Evolutionary conservation across 1,140 invertebrate species (phyloP).

Genomic region (Elysia chlorotica): DNA sequence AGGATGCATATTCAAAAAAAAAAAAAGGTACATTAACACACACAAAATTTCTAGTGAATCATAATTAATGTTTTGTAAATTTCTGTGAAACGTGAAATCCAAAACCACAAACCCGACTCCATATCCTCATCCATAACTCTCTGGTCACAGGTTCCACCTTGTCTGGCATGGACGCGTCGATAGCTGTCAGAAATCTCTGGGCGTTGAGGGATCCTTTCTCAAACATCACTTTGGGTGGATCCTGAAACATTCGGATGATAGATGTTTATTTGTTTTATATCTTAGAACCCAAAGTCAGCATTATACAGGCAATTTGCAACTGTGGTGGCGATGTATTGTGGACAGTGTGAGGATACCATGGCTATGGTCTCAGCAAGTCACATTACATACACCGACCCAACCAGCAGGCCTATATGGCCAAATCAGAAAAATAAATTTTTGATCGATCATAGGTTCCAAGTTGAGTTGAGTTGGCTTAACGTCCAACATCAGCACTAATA

Average conservation of each 20-base stretch:
- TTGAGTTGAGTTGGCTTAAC: no score
- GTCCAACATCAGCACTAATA: no score
- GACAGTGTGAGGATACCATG: neutral
- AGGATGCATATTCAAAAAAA: no score
- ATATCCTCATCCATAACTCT: constrained; percentile 54
- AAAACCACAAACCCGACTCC: constrained; percentile 14
- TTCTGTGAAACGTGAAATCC: no score
- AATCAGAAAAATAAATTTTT: no score
- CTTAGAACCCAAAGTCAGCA: neutral
- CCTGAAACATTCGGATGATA: constrained; percentile 14
- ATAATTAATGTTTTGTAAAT: no score
- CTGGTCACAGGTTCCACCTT: constrained; percentile 53
- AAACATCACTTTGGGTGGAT: constrained; percentile 41
- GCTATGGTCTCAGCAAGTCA: neutral
- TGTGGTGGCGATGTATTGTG: neutral
- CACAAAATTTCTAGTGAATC: no score
- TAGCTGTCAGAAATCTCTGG: constrained; percentile 59
- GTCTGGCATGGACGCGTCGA: constrained; percentile 51
- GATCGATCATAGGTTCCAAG: no score
- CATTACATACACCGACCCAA: no score
- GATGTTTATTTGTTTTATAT: neutral
- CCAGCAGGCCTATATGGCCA: no score
- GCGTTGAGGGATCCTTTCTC: constrained; percentile 54
- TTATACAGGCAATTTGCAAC: neutral
- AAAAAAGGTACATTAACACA: no score